These are phyloP conservation scores for Zoanthus solanderi DNA, from an alignment of 92 coral and sea anemone species.

Conservation along the genomic window DNA sequence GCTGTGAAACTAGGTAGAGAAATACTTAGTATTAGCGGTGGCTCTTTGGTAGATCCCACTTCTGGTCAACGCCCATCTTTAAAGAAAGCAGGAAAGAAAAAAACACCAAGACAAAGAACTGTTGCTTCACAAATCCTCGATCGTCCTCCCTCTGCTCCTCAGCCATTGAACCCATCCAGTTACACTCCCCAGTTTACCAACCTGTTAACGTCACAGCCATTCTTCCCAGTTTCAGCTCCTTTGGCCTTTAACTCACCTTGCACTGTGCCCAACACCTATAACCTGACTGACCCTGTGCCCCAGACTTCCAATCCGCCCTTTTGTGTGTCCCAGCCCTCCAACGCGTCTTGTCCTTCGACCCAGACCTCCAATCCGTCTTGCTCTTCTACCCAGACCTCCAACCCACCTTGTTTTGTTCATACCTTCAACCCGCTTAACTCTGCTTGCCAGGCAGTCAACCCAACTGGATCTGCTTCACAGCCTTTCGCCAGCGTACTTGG, in stretches of 20 bases:
- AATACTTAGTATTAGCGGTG: constrained; percentile 29
- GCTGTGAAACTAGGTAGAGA: constrained; percentile 49
- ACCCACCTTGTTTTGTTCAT: neutral
- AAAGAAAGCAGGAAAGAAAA: constrained; percentile 20
- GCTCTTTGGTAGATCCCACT: constrained; percentile 39
- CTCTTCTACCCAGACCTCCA: constrained; percentile 5
- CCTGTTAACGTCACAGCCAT: constrained; percentile 10
- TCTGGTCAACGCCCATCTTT: constrained; percentile 44
- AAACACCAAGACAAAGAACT: constrained; percentile 21
- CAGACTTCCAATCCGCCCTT: neutral
- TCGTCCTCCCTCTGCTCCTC: constrained; percentile 18
- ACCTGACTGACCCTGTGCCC: neutral
- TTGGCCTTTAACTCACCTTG: constrained; percentile 11
- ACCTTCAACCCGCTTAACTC: constrained; percentile 5
- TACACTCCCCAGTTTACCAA: neutral
- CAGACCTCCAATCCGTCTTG: neutral
- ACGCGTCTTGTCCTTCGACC: neutral
- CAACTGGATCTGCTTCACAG: constrained; percentile 18
- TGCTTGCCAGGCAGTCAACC: constrained; percentile 6
- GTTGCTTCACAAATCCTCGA: constrained; percentile 9
- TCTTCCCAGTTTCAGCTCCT: neutral
- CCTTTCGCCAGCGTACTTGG: neutral
- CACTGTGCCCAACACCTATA: constrained; percentile 8
- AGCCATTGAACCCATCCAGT: constrained; percentile 2
- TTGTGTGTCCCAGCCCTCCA: constrained; percentile 8